These are phyloP conservation scores for Agonopterix arenella DNA, from an alignment of 2,888 invertebrate genomes.

Conservation along the genomic window DNA sequence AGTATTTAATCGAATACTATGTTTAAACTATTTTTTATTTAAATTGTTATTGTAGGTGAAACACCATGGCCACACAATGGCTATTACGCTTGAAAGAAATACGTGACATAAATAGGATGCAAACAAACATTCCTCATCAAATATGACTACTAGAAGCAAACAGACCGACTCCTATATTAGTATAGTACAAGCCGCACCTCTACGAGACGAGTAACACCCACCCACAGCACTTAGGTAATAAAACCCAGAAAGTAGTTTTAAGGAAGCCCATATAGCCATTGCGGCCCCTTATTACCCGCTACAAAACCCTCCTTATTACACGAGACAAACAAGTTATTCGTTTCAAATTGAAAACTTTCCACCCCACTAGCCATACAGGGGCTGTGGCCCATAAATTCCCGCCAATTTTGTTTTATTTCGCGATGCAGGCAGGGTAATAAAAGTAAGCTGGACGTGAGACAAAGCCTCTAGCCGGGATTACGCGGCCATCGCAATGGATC, in stretches of 20 bases:
- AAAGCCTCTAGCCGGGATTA: conserved; percentile 70
- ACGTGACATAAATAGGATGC: conserved; percentile 1
- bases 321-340: conserved; percentile 74
- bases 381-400: conserved; percentile 72
- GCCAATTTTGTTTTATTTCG: conserved; percentile 77
- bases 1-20: too few species aligned
- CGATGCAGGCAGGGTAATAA: conserved; percentile 74
- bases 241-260: conserved; percentile 74
- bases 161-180: conserved; percentile 11
- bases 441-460: conserved; percentile 77
- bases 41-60: too few species aligned
- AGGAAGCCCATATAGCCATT: conserved; percentile 68
- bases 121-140: conserved; percentile 1
- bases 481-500: conserved; percentile 69
- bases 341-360: conserved; percentile 77
- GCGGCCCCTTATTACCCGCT: conserved; percentile 63
- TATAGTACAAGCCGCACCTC: neutral
- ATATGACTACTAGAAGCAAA: conserved; percentile 3
- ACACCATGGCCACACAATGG: too few species aligned
- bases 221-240: conserved; percentile 67
- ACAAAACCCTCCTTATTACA: conserved; percentile 72
- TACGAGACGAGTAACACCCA: conserved; percentile 33
- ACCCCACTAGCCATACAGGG: conserved; percentile 69
- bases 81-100: too few species aligned
- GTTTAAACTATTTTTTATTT: too few species aligned